Percentiles rank a stretch among this genome's conserved stretches.
phyloP scores from a whole-genome alignment of 2,797 vertebrate genomes.

The Anisognathus igniventris region DNA sequence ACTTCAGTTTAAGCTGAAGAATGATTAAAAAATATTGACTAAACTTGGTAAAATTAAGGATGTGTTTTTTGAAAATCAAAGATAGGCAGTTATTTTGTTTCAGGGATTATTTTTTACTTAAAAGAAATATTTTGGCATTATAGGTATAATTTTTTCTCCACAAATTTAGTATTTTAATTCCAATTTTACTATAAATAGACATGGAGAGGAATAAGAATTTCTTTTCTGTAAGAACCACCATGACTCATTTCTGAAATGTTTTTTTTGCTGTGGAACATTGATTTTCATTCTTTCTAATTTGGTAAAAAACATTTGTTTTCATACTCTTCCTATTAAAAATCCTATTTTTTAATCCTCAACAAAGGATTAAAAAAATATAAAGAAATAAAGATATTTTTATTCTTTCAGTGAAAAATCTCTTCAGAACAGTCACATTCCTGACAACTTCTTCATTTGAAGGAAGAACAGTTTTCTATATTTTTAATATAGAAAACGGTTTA shows the following conservation, averaged over 20 bases:
- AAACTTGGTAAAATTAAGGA: not conserved
- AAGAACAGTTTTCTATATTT: not conserved
- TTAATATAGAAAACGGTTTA: not conserved
- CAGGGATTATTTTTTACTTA: not conserved
- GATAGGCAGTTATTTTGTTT: fast-evolving
- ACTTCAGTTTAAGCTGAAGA: not conserved
- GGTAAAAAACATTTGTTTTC: not conserved
- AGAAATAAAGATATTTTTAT: not conserved
- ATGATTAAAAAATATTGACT: not conserved
- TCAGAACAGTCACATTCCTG: not conserved
- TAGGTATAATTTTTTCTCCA: not conserved
- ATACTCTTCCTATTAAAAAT: not conserved
- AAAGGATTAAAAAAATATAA: not conserved
- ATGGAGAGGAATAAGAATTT: not conserved
- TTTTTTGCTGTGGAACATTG: not conserved
- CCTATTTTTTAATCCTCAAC: too few relatives aligned
- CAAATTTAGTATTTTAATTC: not conserved
- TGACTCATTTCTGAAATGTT: not conserved
- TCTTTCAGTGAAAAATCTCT: not conserved
- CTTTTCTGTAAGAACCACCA: not conserved
- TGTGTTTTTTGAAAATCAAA: not conserved
- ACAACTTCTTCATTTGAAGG: not conserved
- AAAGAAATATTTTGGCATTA: not conserved
- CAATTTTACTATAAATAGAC: not conserved
- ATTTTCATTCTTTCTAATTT: not conserved